These are phyloP conservation scores for Hystrix brachyura DNA, from an alignment of 2,113 vertebrate genomes.

Conservation along the genomic window DNA sequence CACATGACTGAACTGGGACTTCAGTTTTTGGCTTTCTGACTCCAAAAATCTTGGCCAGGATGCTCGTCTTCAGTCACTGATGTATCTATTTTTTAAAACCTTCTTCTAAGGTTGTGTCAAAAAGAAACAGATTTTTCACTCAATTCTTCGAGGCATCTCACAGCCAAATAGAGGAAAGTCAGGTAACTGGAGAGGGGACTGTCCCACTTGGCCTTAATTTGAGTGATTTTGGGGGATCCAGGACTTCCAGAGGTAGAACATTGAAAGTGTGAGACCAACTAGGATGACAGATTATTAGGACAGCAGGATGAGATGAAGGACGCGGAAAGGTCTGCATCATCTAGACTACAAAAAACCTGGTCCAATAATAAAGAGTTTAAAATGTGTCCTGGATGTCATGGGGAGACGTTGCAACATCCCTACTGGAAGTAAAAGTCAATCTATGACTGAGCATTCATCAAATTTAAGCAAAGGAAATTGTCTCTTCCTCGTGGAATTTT, in stretches of 20 bases:
- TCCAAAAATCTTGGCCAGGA: neutral
- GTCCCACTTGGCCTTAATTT: neutral
- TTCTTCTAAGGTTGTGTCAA: neutral
- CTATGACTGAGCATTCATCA: neutral
- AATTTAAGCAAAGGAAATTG: neutral
- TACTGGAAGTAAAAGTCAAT: neutral
- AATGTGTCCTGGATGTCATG: neutral
- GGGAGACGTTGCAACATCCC: neutral
- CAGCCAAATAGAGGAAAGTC: neutral
- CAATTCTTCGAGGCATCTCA: neutral
- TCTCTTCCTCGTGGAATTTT: neutral
- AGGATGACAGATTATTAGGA: neutral
- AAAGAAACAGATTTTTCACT: neutral
- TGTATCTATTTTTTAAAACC: neutral
- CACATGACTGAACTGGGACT: neutral
- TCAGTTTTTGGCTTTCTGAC: neutral
- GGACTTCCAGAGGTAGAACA: neutral
- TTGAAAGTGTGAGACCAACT: neutral
- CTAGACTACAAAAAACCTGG: neutral
- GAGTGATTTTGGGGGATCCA: neutral
- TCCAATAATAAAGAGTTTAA: neutral
- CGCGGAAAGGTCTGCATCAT: neutral
- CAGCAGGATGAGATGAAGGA: neutral
- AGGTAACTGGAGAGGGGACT: neutral
- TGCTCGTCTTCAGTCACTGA: neutral